Evolutionary conservation across 2,888 invertebrate genomes (phyloP).

Genomic region (Drosophila borealis): DNA sequence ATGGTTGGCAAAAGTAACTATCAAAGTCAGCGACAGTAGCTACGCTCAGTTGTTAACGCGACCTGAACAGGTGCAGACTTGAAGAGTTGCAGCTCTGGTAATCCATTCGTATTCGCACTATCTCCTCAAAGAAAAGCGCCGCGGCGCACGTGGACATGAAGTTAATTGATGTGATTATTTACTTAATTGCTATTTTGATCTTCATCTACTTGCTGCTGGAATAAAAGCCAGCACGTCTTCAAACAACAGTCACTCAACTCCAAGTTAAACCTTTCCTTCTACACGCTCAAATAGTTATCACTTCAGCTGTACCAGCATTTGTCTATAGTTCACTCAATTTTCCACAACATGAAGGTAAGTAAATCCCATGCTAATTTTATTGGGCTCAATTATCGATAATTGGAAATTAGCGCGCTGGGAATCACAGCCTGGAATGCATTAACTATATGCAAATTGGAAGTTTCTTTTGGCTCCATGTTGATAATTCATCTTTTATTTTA

Average conservation of each 20-base stretch:
- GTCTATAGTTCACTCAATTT: neutral
- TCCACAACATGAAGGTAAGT: slow-evolving; percentile 67
- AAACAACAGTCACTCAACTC: slow-evolving; percentile 30
- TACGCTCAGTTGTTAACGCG: slow-evolving; percentile 70
- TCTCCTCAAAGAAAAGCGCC: slow-evolving; percentile 65
- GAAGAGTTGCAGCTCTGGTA: slow-evolving; percentile 40
- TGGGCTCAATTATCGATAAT: slow-evolving; percentile 56
- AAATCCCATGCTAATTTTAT: slow-evolving; percentile 33
- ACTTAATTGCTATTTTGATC: slow-evolving; percentile 82
- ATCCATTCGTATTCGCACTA: slow-evolving; percentile 12
- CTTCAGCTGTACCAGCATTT: neutral
- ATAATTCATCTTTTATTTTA: too few species aligned
- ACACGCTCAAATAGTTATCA: neutral
- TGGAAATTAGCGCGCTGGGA: slow-evolving; percentile 37
- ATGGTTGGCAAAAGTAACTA: slow-evolving; percentile 35
- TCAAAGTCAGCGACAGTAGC: slow-evolving; percentile 15
- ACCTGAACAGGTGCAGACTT: slow-evolving; percentile 70
- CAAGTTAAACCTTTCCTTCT: slow-evolving; percentile 41
- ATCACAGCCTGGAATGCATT: neutral
- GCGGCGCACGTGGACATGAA: slow-evolving; percentile 80
- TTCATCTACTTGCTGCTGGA: slow-evolving; percentile 81
- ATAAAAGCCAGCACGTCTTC: slow-evolving; percentile 43
- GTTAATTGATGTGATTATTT: slow-evolving; percentile 83
- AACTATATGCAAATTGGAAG: slow-evolving; percentile 31
- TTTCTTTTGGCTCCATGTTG: neutral